Conservation (phyloP, 1,140 invertebrate genomes). For the Anastrepha obliqua region DNA sequence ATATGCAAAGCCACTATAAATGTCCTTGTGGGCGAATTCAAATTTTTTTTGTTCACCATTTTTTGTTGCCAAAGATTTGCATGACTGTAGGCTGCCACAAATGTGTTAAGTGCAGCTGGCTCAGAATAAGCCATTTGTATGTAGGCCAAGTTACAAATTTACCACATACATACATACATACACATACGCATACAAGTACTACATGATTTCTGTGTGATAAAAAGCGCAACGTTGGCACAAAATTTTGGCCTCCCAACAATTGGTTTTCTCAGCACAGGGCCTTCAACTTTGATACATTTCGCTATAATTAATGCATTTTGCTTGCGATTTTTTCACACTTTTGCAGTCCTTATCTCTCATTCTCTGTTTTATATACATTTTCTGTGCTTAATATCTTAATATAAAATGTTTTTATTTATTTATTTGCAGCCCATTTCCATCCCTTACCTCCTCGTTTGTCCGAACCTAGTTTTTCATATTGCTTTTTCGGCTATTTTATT, state of each 20-base stretch:
- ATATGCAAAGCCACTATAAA: not conserved
- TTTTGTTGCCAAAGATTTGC: constrained; percentile 14
- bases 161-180: not conserved
- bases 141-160: no score
- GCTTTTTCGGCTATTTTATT: not conserved
- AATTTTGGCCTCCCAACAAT: constrained; percentile 22
- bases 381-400: no score
- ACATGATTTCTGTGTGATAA: not conserved
- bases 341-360: no score
- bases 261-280: not conserved
- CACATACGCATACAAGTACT: not conserved
- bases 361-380: no score
- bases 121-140: no score
- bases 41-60: not conserved
- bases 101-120: constrained; percentile 33
- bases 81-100: constrained; percentile 26
- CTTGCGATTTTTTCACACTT: no score
- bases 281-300: constrained; percentile 17
- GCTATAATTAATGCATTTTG: constrained; percentile 8
- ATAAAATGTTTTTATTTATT: no score
- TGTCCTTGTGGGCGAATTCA: constrained; percentile 30
- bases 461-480: no score
- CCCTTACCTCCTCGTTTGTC: no score
- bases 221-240: constrained; percentile 10
- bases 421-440: no score